phyloP scores from a whole-genome alignment of 2,797 vertebrate species.

The Spinibarbus caldwelli region DNA sequence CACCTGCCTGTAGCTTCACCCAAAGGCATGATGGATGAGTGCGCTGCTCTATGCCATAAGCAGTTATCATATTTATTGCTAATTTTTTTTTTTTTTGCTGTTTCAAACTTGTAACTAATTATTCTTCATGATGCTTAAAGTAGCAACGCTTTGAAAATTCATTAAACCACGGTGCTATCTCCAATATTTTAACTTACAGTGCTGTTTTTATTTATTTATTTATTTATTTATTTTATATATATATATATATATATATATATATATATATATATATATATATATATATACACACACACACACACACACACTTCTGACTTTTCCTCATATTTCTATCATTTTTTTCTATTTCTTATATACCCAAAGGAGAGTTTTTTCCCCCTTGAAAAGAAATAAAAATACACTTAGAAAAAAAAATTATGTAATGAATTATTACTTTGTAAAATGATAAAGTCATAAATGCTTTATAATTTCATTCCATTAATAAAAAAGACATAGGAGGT shows the following conservation, averaged over 20 bases:
- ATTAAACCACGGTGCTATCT: neutral
- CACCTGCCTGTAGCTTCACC: too few relatives aligned
- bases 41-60: conserved; percentile 7
- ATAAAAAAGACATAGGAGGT: conserved; percentile 1
- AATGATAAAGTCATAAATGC: conserved; percentile 1
- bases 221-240: too few relatives aligned
- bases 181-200: neutral
- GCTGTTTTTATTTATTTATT: too few relatives aligned
- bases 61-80: conserved; percentile 46
- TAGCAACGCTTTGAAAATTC: neutral
- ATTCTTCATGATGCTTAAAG: conserved; percentile 5
- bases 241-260: too few relatives aligned
- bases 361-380: neutral
- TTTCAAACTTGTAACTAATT: conserved; percentile 16
- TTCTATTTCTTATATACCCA: too few relatives aligned
- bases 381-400: neutral
- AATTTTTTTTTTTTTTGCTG: conserved; percentile 4
- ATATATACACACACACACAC: too few relatives aligned
- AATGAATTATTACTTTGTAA: neutral
- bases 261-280: too few relatives aligned
- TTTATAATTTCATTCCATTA: neutral
- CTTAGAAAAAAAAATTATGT: neutral
- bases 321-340: too few relatives aligned
- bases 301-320: too few relatives aligned
- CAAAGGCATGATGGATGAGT: conserved; percentile 36